Conservation (phyloP, 2,888 invertebrate species). For the Dryobotodes eremita region DNA sequence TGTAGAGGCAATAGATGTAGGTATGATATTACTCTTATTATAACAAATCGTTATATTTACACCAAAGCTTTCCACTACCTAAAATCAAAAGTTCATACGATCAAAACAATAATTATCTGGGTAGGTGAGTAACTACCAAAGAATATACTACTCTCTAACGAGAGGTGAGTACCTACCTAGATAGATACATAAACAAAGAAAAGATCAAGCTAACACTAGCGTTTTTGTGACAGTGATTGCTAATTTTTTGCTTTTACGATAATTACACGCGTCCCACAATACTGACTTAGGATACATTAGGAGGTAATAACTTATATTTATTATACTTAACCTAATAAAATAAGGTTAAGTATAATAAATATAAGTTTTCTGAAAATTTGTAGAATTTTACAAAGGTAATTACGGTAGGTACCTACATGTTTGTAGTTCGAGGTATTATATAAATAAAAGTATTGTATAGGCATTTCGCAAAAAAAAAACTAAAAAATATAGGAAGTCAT, state of each 20-base stretch:
- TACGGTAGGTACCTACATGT: background rate
- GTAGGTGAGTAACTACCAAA: background rate
- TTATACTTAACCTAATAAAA: no score
- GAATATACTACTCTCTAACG: no score
- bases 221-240: slow-evolving; percentile 11
- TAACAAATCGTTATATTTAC: background rate
- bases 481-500: background rate
- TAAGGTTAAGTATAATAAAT: no score
- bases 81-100: background rate
- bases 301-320: no score
- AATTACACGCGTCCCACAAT: background rate
- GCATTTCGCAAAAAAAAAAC: background rate
- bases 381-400: background rate
- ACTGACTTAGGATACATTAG: background rate
- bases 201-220: slow-evolving; percentile 17
- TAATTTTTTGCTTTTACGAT: background rate
- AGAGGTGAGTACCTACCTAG: background rate
- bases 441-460: background rate
- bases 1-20: background rate
- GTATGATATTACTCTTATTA: background rate
- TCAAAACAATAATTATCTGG: slow-evolving; percentile 9
- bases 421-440: background rate
- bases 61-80: slow-evolving; percentile 11
- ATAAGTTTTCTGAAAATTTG: background rate
- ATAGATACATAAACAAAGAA: background rate